A percentile compares a stretch with the other conserved stretches of the same genome.
phyloP scores from a whole-genome alignment of 2,888 invertebrate genomes.

The Erebia aethiops region DNA sequence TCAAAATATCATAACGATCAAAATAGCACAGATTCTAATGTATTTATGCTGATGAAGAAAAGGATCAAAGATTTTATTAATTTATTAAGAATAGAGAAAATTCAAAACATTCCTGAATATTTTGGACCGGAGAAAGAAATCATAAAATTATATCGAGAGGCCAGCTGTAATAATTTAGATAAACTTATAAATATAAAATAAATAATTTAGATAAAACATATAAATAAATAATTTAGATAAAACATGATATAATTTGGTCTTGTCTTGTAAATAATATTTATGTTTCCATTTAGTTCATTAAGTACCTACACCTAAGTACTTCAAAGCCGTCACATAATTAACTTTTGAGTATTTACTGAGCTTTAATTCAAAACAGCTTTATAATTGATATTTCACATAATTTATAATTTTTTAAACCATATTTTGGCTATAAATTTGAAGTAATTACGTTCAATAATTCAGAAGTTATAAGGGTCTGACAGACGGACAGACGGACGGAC shows the following conservation, averaged over 20 bases:
- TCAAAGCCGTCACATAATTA: slow-evolving; percentile 12
- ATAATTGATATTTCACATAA: not conserved
- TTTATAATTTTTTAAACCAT: too few species aligned
- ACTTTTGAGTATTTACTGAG: not conserved
- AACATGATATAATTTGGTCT: not conserved
- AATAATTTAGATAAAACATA: slow-evolving; percentile 39
- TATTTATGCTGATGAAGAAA: slow-evolving; percentile 44
- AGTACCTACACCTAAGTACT: not conserved
- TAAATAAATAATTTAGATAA: too few species aligned
- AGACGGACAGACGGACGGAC: too few species aligned
- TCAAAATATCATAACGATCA: slow-evolving; percentile 30
- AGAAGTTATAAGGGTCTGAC: too few species aligned
- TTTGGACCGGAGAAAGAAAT: slow-evolving; percentile 43
- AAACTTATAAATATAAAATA: too few species aligned
- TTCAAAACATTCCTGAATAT: slow-evolving; percentile 54
- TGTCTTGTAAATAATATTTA: not conserved
- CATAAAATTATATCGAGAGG: slow-evolving; percentile 53
- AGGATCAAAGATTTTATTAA: slow-evolving; percentile 46
- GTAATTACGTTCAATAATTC: too few species aligned
- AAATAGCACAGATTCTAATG: slow-evolving; percentile 26
- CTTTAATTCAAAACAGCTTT: not conserved
- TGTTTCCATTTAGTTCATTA: not conserved
- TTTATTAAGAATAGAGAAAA: slow-evolving; percentile 57
- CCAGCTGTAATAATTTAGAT: slow-evolving; percentile 41
- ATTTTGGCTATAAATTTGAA: too few species aligned